phyloP scores from a whole-genome alignment of 23 tunicate species.

The Ciona savignyi region DNA sequence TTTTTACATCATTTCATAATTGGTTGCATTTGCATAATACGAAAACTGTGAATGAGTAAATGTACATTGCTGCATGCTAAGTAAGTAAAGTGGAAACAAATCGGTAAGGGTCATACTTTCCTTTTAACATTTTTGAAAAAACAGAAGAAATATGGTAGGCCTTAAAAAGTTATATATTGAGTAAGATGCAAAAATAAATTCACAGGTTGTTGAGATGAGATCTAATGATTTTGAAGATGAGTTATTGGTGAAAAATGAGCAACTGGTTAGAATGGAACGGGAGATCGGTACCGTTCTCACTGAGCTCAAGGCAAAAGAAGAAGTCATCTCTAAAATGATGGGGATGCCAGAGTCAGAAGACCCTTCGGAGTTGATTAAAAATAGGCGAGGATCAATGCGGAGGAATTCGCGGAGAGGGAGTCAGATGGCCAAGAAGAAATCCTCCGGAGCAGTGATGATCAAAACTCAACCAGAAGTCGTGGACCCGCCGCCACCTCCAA shows the following conservation, averaged over 20 bases:
- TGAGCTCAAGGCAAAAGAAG: slow-evolving; percentile 10
- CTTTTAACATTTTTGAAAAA: no score
- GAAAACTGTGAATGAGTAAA: no score
- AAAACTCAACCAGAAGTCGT: no score
- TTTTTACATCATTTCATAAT: no score
- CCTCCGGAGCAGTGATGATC: neutral
- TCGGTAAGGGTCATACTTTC: no score
- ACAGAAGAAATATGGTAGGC: no score
- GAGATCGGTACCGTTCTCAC: neutral
- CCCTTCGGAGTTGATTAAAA: neutral
- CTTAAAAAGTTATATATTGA: no score
- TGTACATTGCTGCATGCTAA: no score
- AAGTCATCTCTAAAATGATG: neutral
- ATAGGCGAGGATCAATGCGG: neutral
- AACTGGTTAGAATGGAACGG: neutral
- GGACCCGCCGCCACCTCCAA: no score
- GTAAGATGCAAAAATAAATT: no score
- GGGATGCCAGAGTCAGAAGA: neutral
- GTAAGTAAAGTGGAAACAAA: no score
- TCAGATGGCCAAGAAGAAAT: neutral
- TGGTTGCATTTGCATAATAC: no score
- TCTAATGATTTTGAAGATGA: neutral
- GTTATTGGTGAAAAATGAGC: neutral
- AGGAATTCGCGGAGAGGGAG: neutral
- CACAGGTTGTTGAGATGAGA: neutral